phyloP scores from a whole-genome alignment of 2,113 vertebrate genomes.

The Paradisaea rubra region DNA sequence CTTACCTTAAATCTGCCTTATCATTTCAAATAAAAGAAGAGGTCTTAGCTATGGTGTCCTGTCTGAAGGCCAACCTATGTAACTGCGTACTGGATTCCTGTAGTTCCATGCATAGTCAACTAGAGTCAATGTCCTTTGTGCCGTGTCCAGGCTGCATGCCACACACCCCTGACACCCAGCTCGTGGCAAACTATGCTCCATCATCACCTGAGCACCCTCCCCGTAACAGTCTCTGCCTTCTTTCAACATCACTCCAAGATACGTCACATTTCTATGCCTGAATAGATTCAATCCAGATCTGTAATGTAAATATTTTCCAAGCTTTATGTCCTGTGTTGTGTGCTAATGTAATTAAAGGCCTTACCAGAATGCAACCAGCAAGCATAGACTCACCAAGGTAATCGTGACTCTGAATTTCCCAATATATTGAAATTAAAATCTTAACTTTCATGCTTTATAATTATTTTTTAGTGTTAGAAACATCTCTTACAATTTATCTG shows the following conservation, averaged over 20 bases:
- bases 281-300: not conserved
- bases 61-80: not conserved
- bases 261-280: not conserved
- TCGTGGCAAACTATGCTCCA: not conserved
- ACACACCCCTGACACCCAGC: not conserved
- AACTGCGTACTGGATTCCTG: not conserved
- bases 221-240: not conserved
- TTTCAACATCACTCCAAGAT: not conserved
- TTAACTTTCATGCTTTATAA: not conserved
- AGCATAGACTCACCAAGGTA: not conserved
- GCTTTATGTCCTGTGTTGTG: not conserved
- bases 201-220: not conserved
- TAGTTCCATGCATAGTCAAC: not conserved
- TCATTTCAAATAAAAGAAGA: not conserved
- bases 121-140: not conserved
- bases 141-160: not conserved
- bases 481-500: not conserved
- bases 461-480: not conserved
- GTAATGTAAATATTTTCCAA: constrained; percentile 23
- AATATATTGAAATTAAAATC: not conserved
- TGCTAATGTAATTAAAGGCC: not conserved
- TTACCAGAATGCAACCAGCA: not conserved
- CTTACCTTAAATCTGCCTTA: not conserved
- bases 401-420: not conserved
- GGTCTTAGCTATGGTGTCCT: not conserved